Conservation (phyloP, 1,140 invertebrate genomes). For the Drosophila jambulina region DNA sequence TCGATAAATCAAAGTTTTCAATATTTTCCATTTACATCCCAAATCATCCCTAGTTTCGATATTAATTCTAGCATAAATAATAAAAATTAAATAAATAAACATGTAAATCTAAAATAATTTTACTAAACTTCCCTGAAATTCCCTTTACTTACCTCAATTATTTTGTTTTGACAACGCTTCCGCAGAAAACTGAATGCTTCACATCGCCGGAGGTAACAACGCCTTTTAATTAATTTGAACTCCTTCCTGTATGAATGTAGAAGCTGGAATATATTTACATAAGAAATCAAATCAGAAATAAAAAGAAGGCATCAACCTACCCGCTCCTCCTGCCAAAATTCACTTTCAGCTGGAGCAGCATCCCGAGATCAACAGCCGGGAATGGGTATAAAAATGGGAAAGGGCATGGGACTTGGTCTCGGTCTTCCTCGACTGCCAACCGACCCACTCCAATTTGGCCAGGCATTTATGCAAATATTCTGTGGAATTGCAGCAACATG, state of each 20-base stretch:
- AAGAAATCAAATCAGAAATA: constrained; percentile 2
- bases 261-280: constrained; percentile 4
- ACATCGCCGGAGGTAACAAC: neutral
- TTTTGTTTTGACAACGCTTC: constrained; percentile 10
- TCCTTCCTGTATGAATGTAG: neutral
- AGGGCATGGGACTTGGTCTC: neutral
- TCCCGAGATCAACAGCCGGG: neutral
- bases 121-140: neutral
- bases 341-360: constrained; percentile 11
- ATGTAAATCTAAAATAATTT: no score
- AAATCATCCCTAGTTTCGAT: neutral
- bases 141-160: no score
- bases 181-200: neutral
- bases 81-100: no score
- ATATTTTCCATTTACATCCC: neutral
- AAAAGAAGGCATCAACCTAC: neutral
- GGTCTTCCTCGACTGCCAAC: neutral
- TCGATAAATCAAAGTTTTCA: no score
- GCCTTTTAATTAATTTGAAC: constrained; percentile 2
- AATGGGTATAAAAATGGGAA: neutral
- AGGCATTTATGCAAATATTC: constrained; percentile 35
- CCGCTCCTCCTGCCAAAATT: neutral
- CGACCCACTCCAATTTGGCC: constrained; percentile 17
- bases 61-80: no score
- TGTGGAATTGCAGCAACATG: constrained; percentile 21